Percentiles rank a stretch among this genome's conserved stretches.
Evolutionary conservation across 2,888 invertebrate species (phyloP).

Genomic region (Spodoptera picta): DNA sequence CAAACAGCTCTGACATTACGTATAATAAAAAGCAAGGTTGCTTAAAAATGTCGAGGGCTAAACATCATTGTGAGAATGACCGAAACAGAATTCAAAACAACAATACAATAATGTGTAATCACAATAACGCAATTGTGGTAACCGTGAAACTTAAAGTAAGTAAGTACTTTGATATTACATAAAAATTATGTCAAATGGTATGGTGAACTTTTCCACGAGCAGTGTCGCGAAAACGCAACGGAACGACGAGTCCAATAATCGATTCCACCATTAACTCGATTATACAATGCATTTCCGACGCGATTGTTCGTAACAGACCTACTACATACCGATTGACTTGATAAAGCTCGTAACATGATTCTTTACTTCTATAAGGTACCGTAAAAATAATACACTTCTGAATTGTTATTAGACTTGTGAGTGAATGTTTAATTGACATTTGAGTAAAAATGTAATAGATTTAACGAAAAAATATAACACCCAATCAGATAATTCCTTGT

Average conservation of each 20-base stretch:
- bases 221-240: slow-evolving; percentile 58
- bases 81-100: slow-evolving; percentile 13
- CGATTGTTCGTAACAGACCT: slow-evolving; percentile 56
- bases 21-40: slow-evolving; percentile 1
- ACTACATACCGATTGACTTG: slow-evolving; percentile 30
- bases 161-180: slow-evolving; percentile 29
- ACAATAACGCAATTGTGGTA: slow-evolving; percentile 18
- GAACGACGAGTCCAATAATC: slow-evolving; percentile 65
- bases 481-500: no score
- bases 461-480: no score
- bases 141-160: slow-evolving; percentile 33
- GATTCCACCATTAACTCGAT: slow-evolving; percentile 65
- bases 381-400: no score
- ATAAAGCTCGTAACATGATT: slow-evolving; percentile 31
- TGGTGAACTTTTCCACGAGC: slow-evolving; percentile 56
- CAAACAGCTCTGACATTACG: not conserved
- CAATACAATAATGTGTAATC: slow-evolving; percentile 21
- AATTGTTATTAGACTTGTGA: no score
- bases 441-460: no score
- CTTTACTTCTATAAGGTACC: not conserved
- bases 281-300: slow-evolving; percentile 67
- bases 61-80: not conserved
- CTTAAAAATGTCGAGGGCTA: not conserved
- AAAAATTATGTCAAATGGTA: slow-evolving; percentile 42
- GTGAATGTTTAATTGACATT: no score